Base-by-base conservation (phyloP, 2,888 invertebrate species). In the Drosophila diplacantha region DNA sequence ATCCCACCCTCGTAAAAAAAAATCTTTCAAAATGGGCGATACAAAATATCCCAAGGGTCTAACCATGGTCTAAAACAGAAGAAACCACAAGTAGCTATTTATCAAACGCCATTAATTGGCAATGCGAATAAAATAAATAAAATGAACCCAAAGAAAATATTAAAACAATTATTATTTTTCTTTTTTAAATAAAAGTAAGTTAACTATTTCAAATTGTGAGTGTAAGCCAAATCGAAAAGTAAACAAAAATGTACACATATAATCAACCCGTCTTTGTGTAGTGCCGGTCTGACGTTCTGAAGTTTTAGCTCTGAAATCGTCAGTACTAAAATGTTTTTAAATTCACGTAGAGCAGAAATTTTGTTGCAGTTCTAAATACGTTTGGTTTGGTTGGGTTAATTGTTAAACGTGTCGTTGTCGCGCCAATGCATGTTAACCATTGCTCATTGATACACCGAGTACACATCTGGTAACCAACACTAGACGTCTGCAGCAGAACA, bases 341-440 rank as follows among this genome's bases (percentile, higher is more conserved):
- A 79, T 78, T 78, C 60, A 75, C 71, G 79, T 78, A 74, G 65
- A 81, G 71, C 71, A 73, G 69, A 72, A 74, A 76, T 76, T 81
- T 77, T 64, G 79, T 78, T 75, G 81, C 79, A 81, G 81, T 78
- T 78, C 66, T 78, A 73, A 75, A 72, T 74, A 78, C 81, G 77
- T 77, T 75, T 77, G 73, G 79, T 66, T 63, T 63, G 63, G 61
- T 66, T 63, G 49, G 63, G 61, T 65, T 62, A 51, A 39, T 64
- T 64, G 58, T 62, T 57, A 22, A 54, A 62, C 62, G 67, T 69
- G 67, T 46, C 32, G 29, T 53, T 59, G 59, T 71, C 71, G 80
- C 80, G 73, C 75, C 64, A 68, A 74, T 76, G 64, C 76, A 75
- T 79, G 74, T 75, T 72, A 62, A 71, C 60, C 68, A 41, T 59